Percentiles rank a stretch among this genome's conserved stretches.
phyloP scores from a whole-genome alignment of 2,797 vertebrate species.

The Uromys caudimaculatus region DNA sequence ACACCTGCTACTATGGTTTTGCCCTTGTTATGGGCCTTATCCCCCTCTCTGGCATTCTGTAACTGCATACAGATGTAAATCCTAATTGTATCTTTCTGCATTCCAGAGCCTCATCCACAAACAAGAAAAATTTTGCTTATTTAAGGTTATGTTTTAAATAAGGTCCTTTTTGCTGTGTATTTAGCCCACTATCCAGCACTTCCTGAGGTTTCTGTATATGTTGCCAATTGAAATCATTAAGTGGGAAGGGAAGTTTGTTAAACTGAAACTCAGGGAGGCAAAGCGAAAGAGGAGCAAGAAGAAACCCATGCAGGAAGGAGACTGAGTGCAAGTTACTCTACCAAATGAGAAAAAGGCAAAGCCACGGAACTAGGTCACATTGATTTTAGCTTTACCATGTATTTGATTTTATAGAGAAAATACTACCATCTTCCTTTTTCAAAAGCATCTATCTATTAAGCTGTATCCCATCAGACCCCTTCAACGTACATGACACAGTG shows the following conservation, averaged over 20 bases:
- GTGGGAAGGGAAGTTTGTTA: background rate
- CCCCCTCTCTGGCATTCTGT: background rate
- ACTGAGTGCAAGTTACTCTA: background rate
- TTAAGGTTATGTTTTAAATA: constrained; percentile 14
- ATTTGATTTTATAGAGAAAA: background rate
- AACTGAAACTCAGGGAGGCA: background rate
- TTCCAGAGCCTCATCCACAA: background rate
- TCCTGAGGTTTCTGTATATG: background rate
- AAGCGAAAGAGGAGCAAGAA: background rate
- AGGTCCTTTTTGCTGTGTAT: background rate
- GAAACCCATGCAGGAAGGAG: background rate
- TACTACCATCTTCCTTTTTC: background rate
- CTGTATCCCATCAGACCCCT: background rate
- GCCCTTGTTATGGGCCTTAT: background rate
- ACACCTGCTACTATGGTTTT: accelerated
- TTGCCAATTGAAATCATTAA: constrained; percentile 11
- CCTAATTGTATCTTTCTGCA: constrained; percentile 3
- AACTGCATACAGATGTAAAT: background rate
- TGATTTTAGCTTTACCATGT: background rate
- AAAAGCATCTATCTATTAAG: background rate
- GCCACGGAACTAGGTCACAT: background rate
- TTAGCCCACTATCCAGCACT: background rate
- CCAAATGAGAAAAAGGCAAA: background rate
- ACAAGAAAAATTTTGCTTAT: background rate
- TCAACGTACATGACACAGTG: background rate